These are phyloP conservation scores for Trinectes maculatus DNA, from an alignment of 2,113 vertebrate species.

Conservation along the genomic window DNA sequence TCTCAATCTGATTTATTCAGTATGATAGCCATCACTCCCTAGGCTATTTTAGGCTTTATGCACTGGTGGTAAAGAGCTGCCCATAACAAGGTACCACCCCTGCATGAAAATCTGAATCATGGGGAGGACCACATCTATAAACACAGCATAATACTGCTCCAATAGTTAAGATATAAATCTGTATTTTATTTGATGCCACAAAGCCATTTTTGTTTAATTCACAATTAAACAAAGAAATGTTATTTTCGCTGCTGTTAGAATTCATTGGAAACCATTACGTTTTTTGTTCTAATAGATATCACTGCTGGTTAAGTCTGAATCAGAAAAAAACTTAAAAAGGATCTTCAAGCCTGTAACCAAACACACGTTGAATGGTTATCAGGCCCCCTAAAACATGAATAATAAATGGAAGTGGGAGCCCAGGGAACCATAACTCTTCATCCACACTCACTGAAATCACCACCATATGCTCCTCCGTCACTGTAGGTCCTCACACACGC, in stretches of 20 bases:
- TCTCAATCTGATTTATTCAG: slow-evolving; percentile 16
- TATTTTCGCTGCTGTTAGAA: not conserved
- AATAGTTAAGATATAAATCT: not conserved
- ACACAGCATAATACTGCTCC: not conserved
- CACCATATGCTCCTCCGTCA: slow-evolving; percentile 67
- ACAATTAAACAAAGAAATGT: not conserved
- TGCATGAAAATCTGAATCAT: not conserved
- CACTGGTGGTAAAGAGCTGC: not conserved
- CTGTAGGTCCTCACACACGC: slow-evolving; percentile 23
- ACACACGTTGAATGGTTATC: slow-evolving; percentile 54
- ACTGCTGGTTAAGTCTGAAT: slow-evolving; percentile 1
- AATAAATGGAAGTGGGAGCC: slow-evolving; percentile 71
- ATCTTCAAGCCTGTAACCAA: slow-evolving; percentile 41
- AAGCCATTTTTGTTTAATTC: not conserved
- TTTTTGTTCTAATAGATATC: slow-evolving; percentile 1
- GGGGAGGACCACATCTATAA: not conserved
- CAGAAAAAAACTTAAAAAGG: slow-evolving; percentile 14
- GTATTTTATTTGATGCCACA: not conserved
- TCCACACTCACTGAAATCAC: slow-evolving; percentile 53
- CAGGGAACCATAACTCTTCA: slow-evolving; percentile 61
- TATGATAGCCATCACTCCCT: not conserved
- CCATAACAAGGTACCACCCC: not conserved
- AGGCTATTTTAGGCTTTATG: slow-evolving; percentile 14
- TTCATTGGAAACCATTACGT: not conserved
- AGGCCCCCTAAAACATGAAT: slow-evolving; percentile 66